phyloP scores from a whole-genome alignment of 2,113 vertebrate genomes.

The Nothoprocta perdicaria region DNA sequence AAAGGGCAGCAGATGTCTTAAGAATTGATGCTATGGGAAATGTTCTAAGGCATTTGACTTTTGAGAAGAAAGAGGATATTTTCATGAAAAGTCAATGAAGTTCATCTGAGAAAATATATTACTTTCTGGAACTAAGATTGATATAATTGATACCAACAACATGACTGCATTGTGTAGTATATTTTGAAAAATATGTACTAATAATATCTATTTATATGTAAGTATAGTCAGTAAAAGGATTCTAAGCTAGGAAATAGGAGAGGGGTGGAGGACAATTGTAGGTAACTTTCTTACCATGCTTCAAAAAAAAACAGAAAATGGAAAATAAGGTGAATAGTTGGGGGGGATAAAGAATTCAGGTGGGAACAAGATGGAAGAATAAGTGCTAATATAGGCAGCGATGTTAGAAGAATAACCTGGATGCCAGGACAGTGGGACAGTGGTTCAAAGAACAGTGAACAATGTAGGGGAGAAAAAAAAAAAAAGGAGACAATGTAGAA shows the following conservation, averaged over 20 bases:
- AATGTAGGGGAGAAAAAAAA: neutral
- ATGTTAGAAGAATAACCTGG: neutral
- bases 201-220: neutral
- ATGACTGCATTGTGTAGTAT: neutral
- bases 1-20: slow-evolving; percentile 50
- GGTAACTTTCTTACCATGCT: neutral
- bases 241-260: neutral
- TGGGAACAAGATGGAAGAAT: neutral
- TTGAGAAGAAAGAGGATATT: slow-evolving; percentile 3
- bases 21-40: slow-evolving; percentile 27
- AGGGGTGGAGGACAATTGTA: rapidly evolving
- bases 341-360: neutral
- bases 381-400: rapidly evolving
- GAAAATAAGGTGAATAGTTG: neutral
- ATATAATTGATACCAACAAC: neutral
- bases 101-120: rapidly evolving
- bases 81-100: neutral
- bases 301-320: neutral
- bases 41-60: slow-evolving; percentile 2
- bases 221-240: neutral
- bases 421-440: neutral
- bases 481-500: neutral
- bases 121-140: neutral
- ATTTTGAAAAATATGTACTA: neutral
- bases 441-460: neutral